A percentile compares a stretch with the other conserved stretches of the same genome.
These are phyloP conservation scores for Cephus pulcher DNA, from an alignment of 2,888 invertebrate genomes.

Conservation along the genomic window DNA sequence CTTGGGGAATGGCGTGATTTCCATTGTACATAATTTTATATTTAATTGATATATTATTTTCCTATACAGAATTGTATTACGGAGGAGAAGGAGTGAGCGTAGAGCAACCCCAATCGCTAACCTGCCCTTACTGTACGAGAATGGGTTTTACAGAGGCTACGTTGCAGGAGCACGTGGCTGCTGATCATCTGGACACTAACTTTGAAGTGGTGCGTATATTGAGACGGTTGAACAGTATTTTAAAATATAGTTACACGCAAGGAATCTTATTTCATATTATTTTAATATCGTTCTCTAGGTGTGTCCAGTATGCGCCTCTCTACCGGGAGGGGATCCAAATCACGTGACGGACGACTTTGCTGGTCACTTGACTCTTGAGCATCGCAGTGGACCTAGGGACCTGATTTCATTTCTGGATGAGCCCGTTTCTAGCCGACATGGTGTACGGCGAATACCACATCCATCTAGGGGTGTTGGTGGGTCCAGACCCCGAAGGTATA, in stretches of 20 bases:
- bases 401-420: constrained; percentile 94
- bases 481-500: constrained; percentile 79
- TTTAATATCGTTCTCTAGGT: constrained; percentile 72
- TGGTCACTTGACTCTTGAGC: constrained; percentile 94
- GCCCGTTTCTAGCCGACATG: constrained; percentile 82
- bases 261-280: neutral
- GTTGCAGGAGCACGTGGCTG: constrained; percentile 90
- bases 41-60: constrained; percentile 3
- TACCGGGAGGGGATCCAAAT: constrained; percentile 97
- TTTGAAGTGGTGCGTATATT: constrained; percentile 81
- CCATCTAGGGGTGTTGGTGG: constrained; percentile 79
- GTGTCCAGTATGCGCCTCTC: constrained; percentile 96
- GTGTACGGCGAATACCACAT: constrained; percentile 85
- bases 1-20: neutral
- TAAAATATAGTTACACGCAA: neutral
- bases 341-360: constrained; percentile 98
- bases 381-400: constrained; percentile 90
- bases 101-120: constrained; percentile 95
- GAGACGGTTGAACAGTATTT: constrained; percentile 2
- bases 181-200: constrained; percentile 92
- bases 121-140: constrained; percentile 97
- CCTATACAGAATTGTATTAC: constrained; percentile 87
- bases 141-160: constrained; percentile 96
- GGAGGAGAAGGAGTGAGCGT: constrained; percentile 92
- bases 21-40: constrained; percentile 1